Percentiles rank a stretch among this genome's conserved stretches.
These are phyloP conservation scores for Phaenicophaeus curvirostris DNA, from an alignment of 2,797 vertebrate species.

Conservation along the genomic window DNA sequence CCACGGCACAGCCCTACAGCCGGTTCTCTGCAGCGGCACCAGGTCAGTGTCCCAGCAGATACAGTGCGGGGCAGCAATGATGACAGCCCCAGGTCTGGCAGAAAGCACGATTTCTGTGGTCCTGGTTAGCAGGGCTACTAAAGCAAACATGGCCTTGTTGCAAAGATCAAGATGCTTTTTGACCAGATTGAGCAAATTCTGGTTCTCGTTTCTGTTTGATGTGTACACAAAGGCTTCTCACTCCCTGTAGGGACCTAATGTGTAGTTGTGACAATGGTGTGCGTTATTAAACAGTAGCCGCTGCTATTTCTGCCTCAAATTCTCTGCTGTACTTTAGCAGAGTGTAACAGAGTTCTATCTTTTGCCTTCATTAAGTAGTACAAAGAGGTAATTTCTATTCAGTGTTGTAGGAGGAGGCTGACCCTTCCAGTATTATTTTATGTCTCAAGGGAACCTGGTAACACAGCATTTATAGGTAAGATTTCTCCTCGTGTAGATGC, in stretches of 20 bases:
- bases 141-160: neutral
- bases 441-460: neutral
- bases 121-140: neutral
- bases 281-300: accelerated
- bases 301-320: neutral
- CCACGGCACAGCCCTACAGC: accelerated
- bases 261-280: neutral
- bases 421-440: neutral
- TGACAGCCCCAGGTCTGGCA: neutral
- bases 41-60: neutral
- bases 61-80: no score
- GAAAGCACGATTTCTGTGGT: neutral
- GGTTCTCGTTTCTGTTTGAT: neutral
- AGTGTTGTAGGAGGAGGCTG: neutral
- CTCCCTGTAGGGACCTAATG: neutral
- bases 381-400: neutral
- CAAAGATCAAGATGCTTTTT: neutral
- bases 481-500: neutral
- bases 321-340: neutral
- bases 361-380: neutral
- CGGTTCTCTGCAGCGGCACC: neutral
- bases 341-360: neutral
- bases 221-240: neutral
- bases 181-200: neutral
- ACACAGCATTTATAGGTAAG: neutral